phyloP scores from a whole-genome alignment of 2,797 vertebrate species.

The Garrulus glandarius region DNA sequence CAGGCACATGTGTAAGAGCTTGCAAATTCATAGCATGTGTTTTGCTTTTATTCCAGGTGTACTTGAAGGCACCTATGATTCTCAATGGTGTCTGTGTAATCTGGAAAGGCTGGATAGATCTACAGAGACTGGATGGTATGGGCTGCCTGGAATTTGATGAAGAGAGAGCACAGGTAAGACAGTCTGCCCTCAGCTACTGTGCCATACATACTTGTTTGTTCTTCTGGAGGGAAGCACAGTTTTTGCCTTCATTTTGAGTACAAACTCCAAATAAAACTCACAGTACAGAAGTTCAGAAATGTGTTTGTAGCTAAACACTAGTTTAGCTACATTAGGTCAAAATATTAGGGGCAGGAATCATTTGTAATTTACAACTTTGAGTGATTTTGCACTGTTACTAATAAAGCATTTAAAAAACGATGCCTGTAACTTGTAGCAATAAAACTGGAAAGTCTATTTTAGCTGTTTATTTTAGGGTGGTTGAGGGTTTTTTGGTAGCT shows the following conservation, averaged over 20 bases:
- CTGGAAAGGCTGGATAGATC: constrained; percentile 98
- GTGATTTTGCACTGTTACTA: not conserved
- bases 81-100: constrained; percentile 97
- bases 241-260: not conserved
- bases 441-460: not conserved
- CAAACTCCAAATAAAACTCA: not conserved
- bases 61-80: constrained; percentile 97
- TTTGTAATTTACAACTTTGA: not conserved
- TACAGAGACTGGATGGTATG: constrained; percentile 97
- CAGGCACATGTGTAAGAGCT: not conserved
- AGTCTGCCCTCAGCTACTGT: not conserved
- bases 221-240: not conserved
- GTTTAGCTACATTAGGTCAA: not conserved
- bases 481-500: not conserved
- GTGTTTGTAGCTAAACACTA: not conserved
- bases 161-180: constrained; percentile 92
- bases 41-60: constrained; percentile 80
- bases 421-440: not conserved
- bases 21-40: not conserved
- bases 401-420: not conserved
- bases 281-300: not conserved
- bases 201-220: not conserved
- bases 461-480: not conserved
- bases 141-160: constrained; percentile 96
- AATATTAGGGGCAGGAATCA: not conserved